Base-by-base conservation (phyloP, 2,888 invertebrate species). In the Spisula subtruncata region DNA sequence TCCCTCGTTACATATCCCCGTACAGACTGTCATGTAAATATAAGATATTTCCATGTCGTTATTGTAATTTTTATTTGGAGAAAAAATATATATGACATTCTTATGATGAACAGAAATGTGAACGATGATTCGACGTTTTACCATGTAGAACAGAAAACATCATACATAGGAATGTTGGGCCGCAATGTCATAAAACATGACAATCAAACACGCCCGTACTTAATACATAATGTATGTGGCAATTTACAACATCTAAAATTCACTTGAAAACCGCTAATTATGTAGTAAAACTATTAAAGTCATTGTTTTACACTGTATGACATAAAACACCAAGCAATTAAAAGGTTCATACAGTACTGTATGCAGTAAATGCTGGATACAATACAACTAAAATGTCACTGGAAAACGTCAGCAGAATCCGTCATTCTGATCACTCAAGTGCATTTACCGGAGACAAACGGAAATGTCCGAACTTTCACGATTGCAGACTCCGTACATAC, bases 181-280 rank as follows among this genome's bases (percentile, higher is more conserved):
- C 60, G 12, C n/a, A 10, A 25, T 66, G 60, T 25, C n/a, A 66
- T 66, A 66, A n/a, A 56, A 66, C 25, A 66, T 25, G 60, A 66
- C 60, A 66, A 25, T 66, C 25, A 66, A n/a, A 66, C 60, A 66
- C 60, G 60, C 60, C 60, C 10, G 60, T n/a, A 66, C 20, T 66
- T 41, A 41, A 41, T 66, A 66, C 25, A 66, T 10, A 25, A 25
- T 66, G 25, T 25, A 25, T 66, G 60, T 66, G 60, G 60, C 12
- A 66, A 25, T 25, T 51, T 25, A 66, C 2, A 66, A 25, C 25
- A 66, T 25, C 10, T 66, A 6, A n/a, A 66, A 66, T 66, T 5
- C 60, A 66, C n/a, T 66, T 66, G n/a, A n/a, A 25, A 66, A 66
- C 60, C 41, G n/a, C 20, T 66, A n/a, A n/a, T 66, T 51, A n/a